Evolutionary conservation across 2,888 invertebrate genomes (phyloP).

Genomic region (Nephrotoma appendiculata): DNA sequence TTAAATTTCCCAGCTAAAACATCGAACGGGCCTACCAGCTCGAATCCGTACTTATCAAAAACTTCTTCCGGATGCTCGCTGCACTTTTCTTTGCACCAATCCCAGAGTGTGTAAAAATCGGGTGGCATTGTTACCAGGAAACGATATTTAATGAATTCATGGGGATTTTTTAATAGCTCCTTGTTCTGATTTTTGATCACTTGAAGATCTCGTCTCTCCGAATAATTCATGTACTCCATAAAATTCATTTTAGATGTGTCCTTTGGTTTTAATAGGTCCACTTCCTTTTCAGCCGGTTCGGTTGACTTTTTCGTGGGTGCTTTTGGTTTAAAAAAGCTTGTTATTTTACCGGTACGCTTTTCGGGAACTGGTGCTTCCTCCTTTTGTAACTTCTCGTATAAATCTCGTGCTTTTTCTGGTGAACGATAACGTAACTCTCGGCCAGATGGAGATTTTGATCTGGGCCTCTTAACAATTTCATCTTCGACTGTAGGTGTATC

Average conservation of each 20-base stretch:
- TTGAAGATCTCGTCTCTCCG: background rate
- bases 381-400: background rate
- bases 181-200: conserved; percentile 23
- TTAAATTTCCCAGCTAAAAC: conserved; percentile 50
- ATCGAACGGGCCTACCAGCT: conserved; percentile 80
- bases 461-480: background rate
- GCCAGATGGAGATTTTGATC: background rate
- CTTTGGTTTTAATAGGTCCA: background rate
- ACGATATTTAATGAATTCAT: conserved; percentile 48
- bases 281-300: background rate
- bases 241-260: background rate
- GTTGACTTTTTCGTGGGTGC: background rate
- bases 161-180: conserved; percentile 34
- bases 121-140: conserved; percentile 76
- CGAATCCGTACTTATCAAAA: conserved; percentile 49
- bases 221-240: background rate
- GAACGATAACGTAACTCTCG: background rate
- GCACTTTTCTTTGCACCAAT: conserved; percentile 47
- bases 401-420: background rate
- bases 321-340: background rate
- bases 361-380: background rate
- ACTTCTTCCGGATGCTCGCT: conserved; percentile 43
- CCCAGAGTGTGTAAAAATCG: conserved; percentile 80
- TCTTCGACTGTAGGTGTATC: background rate
- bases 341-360: background rate